Conservation (phyloP, 2,797 vertebrate species). For the Tapera naevia region DNA sequence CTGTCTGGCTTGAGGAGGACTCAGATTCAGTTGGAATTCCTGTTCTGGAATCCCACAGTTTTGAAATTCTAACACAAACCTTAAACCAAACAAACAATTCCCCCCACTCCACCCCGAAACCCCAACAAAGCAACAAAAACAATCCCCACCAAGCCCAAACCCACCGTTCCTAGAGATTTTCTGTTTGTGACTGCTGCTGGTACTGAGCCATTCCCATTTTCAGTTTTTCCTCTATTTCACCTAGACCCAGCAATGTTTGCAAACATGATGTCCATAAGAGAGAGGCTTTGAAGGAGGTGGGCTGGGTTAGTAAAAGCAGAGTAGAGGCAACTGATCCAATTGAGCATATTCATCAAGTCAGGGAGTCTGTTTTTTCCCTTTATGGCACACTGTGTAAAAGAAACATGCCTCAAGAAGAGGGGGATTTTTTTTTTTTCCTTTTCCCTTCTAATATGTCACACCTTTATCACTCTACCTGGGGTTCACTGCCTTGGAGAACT, state of each 20-base stretch:
- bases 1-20: not conserved
- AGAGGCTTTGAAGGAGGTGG: not conserved
- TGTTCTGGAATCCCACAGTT: not conserved
- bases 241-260: not conserved
- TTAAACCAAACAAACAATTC: not conserved
- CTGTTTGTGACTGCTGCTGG: not conserved
- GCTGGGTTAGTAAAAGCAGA: not conserved
- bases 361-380: not conserved
- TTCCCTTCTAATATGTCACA: not conserved
- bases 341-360: not conserved
- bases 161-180: not conserved
- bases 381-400: not conserved
- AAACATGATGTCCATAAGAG: not conserved
- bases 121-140: not conserved
- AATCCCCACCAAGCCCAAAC: not conserved
- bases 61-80: not conserved
- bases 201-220: not conserved
- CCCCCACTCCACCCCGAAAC: accelerated
- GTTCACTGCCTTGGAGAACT: not conserved
- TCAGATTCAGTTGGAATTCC: not conserved
- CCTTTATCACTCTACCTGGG: not conserved
- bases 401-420: not conserved
- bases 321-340: not conserved
- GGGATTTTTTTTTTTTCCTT: not conserved
- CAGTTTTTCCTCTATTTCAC: not conserved